Evolutionary conservation across 1,140 invertebrate species (phyloP).

Genomic region (Uloborus diversus): DNA sequence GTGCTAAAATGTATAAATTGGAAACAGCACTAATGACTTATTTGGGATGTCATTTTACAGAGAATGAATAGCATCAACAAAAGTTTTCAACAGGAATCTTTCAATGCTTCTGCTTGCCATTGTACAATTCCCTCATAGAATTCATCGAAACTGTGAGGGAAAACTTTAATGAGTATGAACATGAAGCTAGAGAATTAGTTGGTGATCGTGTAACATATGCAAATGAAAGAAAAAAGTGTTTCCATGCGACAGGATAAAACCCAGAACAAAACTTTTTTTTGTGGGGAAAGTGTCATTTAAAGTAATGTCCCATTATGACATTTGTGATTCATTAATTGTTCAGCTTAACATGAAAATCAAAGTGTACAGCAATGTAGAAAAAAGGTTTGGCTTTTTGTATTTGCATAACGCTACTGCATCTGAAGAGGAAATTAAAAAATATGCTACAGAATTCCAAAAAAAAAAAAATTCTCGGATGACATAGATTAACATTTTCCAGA

Average conservation of each 20-base stretch:
- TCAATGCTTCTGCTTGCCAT: not conserved
- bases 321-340: not conserved
- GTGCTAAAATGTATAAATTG: not conserved
- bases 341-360: not conserved
- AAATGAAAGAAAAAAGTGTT: not conserved
- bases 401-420: too few species aligned
- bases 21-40: conserved; percentile 11
- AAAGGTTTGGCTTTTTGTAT: not conserved
- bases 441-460: too few species aligned
- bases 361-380: not conserved
- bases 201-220: not conserved
- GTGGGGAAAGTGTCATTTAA: not conserved
- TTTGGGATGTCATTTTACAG: conserved; percentile 5
- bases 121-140: conserved; percentile 1
- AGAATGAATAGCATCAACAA: not conserved
- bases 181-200: not conserved
- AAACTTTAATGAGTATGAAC: not conserved
- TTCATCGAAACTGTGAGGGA: conserved; percentile 2
- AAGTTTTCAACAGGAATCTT: not conserved
- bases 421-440: too few species aligned
- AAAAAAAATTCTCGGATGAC: too few species aligned
- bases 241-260: not conserved
- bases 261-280: not conserved
- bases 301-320: not conserved
- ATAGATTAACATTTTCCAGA: too few species aligned